These are phyloP conservation scores for Drosophila kokeensis DNA, from an alignment of 2,888 invertebrate species.

Conservation along the genomic window DNA sequence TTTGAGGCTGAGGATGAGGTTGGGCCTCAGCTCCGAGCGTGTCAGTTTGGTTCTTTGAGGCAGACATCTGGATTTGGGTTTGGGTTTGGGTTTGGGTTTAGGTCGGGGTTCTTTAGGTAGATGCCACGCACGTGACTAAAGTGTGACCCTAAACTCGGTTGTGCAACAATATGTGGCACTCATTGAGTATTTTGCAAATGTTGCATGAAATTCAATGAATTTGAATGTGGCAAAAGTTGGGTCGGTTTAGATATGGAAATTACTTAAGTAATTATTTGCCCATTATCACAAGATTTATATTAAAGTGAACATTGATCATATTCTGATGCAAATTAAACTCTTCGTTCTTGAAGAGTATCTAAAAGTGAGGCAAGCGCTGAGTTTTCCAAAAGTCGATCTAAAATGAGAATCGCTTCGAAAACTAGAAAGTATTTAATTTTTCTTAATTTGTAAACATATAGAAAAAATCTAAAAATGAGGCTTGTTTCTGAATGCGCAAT, in stretches of 20 bases:
- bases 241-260: background rate
- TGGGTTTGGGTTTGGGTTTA: conserved; percentile 5
- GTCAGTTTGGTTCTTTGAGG: conserved; percentile 7
- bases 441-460: no score
- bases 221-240: background rate
- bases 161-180: conserved; percentile 4
- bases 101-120: conserved; percentile 1
- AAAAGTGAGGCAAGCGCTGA: background rate
- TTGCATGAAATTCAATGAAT: background rate
- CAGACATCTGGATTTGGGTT: background rate
- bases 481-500: background rate
- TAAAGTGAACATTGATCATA: background rate
- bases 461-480: background rate
- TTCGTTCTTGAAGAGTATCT: background rate
- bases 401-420: no score
- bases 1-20: conserved; percentile 15
- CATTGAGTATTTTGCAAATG: conserved; percentile 1
- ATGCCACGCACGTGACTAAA: conserved; percentile 47
- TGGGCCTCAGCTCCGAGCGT: conserved; percentile 20
- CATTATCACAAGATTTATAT: background rate
- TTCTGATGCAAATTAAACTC: background rate
- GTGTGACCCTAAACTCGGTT: conserved; percentile 35
- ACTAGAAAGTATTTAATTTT: no score
- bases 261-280: background rate
- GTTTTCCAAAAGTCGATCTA: no score